Evolutionary conservation across 2,888 invertebrate species (phyloP).

Genomic region (Melipona bicolor): DNA sequence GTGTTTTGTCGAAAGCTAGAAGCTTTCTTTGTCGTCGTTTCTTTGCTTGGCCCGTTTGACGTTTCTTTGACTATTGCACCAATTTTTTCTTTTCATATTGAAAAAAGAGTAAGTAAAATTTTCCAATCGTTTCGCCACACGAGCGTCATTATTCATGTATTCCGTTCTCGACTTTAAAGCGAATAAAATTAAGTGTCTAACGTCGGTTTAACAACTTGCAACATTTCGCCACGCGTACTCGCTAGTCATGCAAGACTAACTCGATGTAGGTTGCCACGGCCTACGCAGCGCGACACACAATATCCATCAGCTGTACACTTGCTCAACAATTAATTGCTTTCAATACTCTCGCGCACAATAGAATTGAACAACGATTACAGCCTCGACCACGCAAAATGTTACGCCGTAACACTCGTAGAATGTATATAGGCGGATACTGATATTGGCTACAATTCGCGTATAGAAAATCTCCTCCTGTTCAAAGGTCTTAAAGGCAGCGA

Average conservation of each 20-base stretch:
- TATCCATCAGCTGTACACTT: constrained; percentile 29
- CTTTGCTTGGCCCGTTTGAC: constrained; percentile 11
- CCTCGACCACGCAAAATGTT: not conserved
- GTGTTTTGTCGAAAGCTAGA: constrained; percentile 58
- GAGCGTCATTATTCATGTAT: not conserved
- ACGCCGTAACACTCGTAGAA: not conserved
- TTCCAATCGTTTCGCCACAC: not conserved
- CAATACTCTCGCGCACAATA: constrained; percentile 19
- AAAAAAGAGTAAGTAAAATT: not conserved
- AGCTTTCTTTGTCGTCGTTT: constrained; percentile 41
- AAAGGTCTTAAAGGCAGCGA: not conserved
- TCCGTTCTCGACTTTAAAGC: not conserved
- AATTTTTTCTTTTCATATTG: too few species aligned
- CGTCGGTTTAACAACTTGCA: constrained; percentile 25
- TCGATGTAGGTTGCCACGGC: constrained; percentile 24
- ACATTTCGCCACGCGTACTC: constrained; percentile 17
- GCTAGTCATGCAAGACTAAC: constrained; percentile 23
- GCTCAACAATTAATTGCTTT: constrained; percentile 29
- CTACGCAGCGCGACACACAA: constrained; percentile 24
- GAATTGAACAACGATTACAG: constrained; percentile 6
- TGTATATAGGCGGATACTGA: not conserved
- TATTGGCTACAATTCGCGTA: not conserved
- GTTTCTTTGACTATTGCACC: not conserved
- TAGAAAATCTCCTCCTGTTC: too few species aligned
- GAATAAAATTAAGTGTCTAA: not conserved